These are phyloP conservation scores for Imbricaverruca yamaguchii DNA, from an alignment of 2,888 invertebrate species.

Conservation along the genomic window DNA sequence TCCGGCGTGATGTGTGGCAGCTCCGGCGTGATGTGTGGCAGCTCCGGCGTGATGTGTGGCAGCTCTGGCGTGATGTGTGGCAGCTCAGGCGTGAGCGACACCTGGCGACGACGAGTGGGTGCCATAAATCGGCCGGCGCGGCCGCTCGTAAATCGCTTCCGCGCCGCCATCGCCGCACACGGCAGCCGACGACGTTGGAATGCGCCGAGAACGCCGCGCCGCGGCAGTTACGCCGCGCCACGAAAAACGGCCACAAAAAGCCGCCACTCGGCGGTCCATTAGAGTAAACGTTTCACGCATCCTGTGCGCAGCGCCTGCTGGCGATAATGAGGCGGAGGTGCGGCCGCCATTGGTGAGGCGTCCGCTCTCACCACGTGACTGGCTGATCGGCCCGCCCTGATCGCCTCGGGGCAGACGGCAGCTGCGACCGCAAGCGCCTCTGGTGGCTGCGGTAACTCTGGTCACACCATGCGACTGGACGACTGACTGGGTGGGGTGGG, in stretches of 20 bases:
- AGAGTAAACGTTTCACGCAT: slow-evolving; percentile 20
- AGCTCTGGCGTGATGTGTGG: too few species aligned
- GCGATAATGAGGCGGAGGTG: neutral
- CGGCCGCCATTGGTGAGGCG: neutral
- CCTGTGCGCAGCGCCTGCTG: neutral
- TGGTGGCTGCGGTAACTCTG: too few species aligned
- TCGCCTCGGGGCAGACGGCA: neutral
- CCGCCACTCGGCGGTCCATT: slow-evolving; percentile 11
- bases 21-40: too few species aligned
- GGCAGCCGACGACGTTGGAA: neutral
- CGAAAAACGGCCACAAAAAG: neutral
- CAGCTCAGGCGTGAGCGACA: too few species aligned
- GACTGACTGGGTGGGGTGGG: too few species aligned
- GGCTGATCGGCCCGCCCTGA: neutral
- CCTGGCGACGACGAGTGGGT: too few species aligned
- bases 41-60: too few species aligned
- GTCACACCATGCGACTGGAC: too few species aligned
- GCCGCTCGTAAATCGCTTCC: slow-evolving; percentile 2
- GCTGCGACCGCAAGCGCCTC: neutral
- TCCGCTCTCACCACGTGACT: neutral
- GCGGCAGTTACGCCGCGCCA: neutral
- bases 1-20: too few species aligned
- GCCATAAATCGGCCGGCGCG: slow-evolving; percentile 6
- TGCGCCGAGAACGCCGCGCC: slow-evolving; percentile 8
- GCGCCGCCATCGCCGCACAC: slow-evolving; percentile 14